Base-by-base conservation (phyloP, 2,888 invertebrate species). In the Pecten maximus region DNA sequence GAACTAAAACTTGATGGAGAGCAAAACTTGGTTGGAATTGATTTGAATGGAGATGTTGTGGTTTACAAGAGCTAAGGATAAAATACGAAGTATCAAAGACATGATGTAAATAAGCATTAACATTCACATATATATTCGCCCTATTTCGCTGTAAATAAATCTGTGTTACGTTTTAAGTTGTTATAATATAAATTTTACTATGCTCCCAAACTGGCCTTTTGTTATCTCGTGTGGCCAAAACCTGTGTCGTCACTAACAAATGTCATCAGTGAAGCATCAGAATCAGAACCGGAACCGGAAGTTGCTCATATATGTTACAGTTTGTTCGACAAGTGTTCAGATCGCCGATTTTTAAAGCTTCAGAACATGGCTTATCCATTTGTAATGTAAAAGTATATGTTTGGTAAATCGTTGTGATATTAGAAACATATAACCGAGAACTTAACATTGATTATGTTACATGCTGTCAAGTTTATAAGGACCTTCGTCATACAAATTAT, bases 21-120 rank as follows among this genome's bases (percentile, higher is more conserved):
- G 16, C 60, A 89, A 35, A 92, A 54, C 4, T 91, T 92, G 48
- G 88, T 93, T 15, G 94, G 93, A 40, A 93, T 94, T 44, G 94
- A 94, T 90, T 91, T 94, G 0, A 88, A 93, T 54, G 94, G 93
- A n/a, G 94, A 94, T 40, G 89, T 92, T 16, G 92, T 93, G 0
- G 88, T 74, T 28, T 16, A 10, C 35, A 74, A 74, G 74, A 74
- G 74, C 35, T 74, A 35, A 74, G 35, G 15, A 28, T 35, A 15
- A 35, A 10, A 28, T 8, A 54, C 12, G 10, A 6, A 35, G 8
- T 35, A 23, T 35, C 8, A 35, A 6, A 35, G 74, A 74, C 74
- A 35, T 74, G 74, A 28, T 74, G 74, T 74, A 74, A 23, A 74
- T 60, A 60, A 12, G 10, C 23, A 28, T 3, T 28, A 35, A 74